Base-by-base conservation (phyloP, 1,140 invertebrate species). In the Drosophila burlai region DNA sequence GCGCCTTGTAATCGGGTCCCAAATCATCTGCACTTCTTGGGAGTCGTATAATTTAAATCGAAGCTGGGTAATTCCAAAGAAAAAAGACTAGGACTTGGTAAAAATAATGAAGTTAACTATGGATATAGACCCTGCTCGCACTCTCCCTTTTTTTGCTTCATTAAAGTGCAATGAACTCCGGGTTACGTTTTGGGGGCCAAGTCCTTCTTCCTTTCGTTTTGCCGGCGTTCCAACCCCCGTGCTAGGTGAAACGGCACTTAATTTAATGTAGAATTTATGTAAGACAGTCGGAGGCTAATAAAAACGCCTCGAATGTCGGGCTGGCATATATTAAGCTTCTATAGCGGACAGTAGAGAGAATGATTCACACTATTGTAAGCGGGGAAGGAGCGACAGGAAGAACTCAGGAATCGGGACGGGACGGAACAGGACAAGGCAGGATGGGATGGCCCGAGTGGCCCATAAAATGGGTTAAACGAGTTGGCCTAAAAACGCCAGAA, bases 231-330 rank as follows among this genome's bases (percentile, higher is more conserved):
- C 81, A 63, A 81, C 71, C 78, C 77, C 61, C 45, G 49, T 21
- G 65, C 50, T 40, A 60, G 72, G 75, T 79, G 49, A 81, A 86
- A 75, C 73, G 83, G 67, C 83, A 91, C 83, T 83, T 79, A 83
- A 91, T 91, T 91, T 91, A 83, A 86, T 83, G 83, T 81, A 79
- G 54, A 91, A 87, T 83, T 86, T 91, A 91, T 91, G 83, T 83
- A 81, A 86, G 80, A 91, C 83, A 76, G 73, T 76, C 65, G 29
- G 61, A 75, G 54, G 85, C 74, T 89, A 85, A 89, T 89, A 89
- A 90, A 89, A 89, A 76, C 79, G 84, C 85, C 84, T 75, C 65
- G 68, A 79, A 79, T 74, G 45, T 52, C 73, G 43, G 61, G 42
- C 54, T 26, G 54, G 38, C 62, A 81, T 64, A 78, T 57, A 79